Conservation (phyloP, 2,797 vertebrate species). For the Crax fasciolata region DNA sequence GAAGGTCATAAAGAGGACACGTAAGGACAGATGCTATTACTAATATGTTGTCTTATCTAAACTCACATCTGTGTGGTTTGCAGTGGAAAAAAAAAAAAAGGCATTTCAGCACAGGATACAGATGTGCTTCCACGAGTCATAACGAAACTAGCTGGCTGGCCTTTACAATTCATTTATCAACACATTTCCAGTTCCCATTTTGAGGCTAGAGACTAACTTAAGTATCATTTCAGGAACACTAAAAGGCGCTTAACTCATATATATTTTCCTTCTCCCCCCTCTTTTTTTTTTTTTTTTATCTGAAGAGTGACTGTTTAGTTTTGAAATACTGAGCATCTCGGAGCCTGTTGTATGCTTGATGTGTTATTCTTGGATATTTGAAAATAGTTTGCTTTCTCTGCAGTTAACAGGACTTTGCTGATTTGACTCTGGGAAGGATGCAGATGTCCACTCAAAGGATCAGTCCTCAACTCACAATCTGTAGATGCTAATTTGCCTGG, state of each 20-base stretch:
- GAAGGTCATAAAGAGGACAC: background rate
- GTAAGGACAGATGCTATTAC: slow-evolving; percentile 27
- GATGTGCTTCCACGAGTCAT: slow-evolving; percentile 67
- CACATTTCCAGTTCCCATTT: slow-evolving; percentile 72
- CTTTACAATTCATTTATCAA: slow-evolving; percentile 62
- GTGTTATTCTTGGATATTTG: background rate
- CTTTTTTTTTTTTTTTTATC: background rate
- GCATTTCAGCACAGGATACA: slow-evolving; percentile 69
- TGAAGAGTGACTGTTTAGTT: background rate
- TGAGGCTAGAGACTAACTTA: slow-evolving; percentile 51
- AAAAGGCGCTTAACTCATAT: background rate
- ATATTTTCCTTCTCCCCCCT: background rate
- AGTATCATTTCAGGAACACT: background rate
- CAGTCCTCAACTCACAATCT: background rate
- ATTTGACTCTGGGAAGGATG: background rate
- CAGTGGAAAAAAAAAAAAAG: slow-evolving; percentile 67
- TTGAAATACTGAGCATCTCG: background rate
- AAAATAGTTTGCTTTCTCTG: background rate
- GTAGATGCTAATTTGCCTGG: background rate
- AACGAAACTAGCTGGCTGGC: slow-evolving; percentile 52
- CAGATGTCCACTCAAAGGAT: background rate
- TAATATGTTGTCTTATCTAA: slow-evolving; percentile 11
- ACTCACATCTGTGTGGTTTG: slow-evolving; percentile 31
- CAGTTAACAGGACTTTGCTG: background rate
- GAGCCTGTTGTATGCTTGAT: background rate